Conservation (phyloP, 2,888 invertebrate species). For the Lithophane socia region DNA sequence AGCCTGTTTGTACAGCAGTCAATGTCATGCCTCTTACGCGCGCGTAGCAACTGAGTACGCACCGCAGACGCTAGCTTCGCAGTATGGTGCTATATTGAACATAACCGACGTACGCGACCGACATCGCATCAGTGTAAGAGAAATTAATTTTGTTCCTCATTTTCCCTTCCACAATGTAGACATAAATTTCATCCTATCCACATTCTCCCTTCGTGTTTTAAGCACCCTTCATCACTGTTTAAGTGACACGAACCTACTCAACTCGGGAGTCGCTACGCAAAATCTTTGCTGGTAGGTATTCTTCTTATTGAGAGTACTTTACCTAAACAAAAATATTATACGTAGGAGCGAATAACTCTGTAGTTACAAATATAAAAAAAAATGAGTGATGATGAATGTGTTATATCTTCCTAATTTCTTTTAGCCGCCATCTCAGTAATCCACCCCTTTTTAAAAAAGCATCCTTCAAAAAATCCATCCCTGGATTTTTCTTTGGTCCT, state of each 20-base stretch:
- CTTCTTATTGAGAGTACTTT: neutral
- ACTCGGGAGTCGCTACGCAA: neutral
- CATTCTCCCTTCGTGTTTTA: neutral
- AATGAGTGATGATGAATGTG: too few relatives aligned
- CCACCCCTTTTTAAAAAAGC: too few relatives aligned
- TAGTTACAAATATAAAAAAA: neutral
- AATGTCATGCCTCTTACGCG: neutral
- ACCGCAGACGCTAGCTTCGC: too few relatives aligned
- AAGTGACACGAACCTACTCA: slow-evolving; percentile 22
- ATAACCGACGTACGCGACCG: too few relatives aligned
- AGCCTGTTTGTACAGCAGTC: neutral
- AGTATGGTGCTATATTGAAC: too few relatives aligned
- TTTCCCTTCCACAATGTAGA: neutral
- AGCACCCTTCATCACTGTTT: slow-evolving; percentile 26
- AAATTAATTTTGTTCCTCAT: neutral
- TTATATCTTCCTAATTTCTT: too few relatives aligned
- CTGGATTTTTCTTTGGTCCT: too few relatives aligned
- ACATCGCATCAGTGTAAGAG: too few relatives aligned
- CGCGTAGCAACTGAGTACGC: too few relatives aligned
- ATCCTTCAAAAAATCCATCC: neutral
- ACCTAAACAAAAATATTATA: neutral
- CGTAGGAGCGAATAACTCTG: neutral
- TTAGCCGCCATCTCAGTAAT: neutral
- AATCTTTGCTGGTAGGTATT: slow-evolving; percentile 8
- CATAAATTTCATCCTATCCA: neutral